Conservation (phyloP, 2,797 vertebrate species). For the Pachyuromys duprasi region DNA sequence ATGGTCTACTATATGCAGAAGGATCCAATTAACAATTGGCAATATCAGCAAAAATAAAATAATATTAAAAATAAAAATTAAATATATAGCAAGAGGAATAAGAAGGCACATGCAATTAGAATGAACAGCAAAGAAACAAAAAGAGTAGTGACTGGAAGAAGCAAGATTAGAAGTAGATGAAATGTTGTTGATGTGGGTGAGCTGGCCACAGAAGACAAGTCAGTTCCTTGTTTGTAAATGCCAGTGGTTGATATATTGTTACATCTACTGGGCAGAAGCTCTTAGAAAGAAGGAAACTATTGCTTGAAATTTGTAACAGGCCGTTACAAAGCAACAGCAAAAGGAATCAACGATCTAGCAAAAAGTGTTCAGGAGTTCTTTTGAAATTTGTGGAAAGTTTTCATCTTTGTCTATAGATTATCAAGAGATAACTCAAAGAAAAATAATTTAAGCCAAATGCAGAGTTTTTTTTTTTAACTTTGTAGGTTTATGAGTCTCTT, state of each 20-base stretch:
- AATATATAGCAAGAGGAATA: not conserved
- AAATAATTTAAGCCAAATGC: not conserved
- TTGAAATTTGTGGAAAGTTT: slow-evolving; percentile 1
- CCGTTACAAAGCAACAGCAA: not conserved
- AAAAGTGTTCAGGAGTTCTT: not conserved
- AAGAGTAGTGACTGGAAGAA: not conserved
- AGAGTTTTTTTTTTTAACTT: slow-evolving; percentile 23
- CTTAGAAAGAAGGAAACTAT: not conserved
- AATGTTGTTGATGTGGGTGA: not conserved
- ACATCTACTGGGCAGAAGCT: not conserved
- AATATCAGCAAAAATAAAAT: not conserved
- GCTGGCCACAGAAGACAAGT: not conserved
- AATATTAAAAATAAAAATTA: not conserved
- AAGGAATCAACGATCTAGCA: not conserved
- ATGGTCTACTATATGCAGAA: not conserved
- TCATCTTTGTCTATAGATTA: not conserved
- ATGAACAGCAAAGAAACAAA: not conserved
- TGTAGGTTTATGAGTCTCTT: not conserved
- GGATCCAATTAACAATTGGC: not conserved
- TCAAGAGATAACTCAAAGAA: not conserved
- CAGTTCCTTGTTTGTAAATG: not conserved
- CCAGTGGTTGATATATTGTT: not conserved
- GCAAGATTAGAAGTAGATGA: not conserved
- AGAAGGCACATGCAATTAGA: not conserved
- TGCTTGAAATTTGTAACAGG: not conserved